These are phyloP conservation scores for Tromatobia lineatoria DNA, from an alignment of 2,888 invertebrate genomes.

Conservation along the genomic window DNA sequence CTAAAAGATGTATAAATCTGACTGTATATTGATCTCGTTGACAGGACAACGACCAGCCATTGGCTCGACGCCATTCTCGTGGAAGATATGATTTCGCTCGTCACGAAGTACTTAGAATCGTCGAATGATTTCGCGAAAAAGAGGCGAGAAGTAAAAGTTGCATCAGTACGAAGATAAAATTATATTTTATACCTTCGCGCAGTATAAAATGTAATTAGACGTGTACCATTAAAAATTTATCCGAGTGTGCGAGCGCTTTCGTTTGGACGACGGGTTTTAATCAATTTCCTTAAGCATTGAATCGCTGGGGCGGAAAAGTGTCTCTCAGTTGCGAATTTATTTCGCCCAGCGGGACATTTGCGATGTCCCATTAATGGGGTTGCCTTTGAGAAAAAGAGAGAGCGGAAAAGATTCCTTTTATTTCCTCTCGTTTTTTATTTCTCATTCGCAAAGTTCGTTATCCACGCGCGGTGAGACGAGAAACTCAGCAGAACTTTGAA, in stretches of 20 bases:
- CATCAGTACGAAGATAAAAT: constrained; percentile 23
- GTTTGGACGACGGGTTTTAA: constrained; percentile 45
- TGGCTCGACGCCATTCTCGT: constrained; percentile 19
- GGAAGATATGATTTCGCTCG: constrained; percentile 37
- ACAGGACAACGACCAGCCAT: constrained; percentile 12
- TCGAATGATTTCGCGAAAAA: constrained; percentile 21
- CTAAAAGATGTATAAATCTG: not conserved
- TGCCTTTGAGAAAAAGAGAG: constrained; percentile 20
- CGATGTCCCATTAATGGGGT: constrained; percentile 27
- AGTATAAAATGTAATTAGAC: constrained; percentile 55
- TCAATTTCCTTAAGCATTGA: constrained; percentile 52
- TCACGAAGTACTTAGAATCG: constrained; percentile 21
- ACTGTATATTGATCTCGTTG: not conserved
- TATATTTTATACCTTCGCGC: constrained; percentile 22
- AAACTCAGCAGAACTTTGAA: constrained; percentile 18
- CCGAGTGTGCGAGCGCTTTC: not conserved
- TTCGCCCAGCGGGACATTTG: constrained; percentile 6
- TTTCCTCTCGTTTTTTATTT: constrained; percentile 1
- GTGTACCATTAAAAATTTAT: constrained; percentile 41
- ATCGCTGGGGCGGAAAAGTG: constrained; percentile 31
- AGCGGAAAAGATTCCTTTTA: constrained; percentile 21
- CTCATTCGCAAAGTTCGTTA: constrained; percentile 40
- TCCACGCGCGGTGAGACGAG: not conserved
- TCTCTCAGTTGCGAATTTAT: constrained; percentile 14
- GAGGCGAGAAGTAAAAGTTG: constrained; percentile 1